Conservation (phyloP, 2,888 invertebrate species). For the Oscheius sp. region DNA sequence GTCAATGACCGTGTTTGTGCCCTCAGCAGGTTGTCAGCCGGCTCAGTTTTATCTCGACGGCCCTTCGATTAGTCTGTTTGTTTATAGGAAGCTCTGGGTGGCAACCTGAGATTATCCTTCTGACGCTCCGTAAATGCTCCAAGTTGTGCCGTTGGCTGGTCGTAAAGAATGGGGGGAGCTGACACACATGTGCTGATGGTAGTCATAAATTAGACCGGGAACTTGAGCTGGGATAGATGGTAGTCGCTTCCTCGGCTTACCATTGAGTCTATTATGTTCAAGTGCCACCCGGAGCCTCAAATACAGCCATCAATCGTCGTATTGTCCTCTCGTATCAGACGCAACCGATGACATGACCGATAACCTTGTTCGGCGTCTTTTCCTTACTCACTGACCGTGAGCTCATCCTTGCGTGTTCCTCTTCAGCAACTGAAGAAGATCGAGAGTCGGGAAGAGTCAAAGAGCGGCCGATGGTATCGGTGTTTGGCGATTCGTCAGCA, state of each 20-base stretch:
- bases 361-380: conserved; percentile 31
- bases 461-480: conserved; percentile 27
- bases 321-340: conserved; percentile 23
- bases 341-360: conserved; percentile 25
- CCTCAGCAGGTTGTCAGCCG: conserved; percentile 29
- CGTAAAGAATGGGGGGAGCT: not conserved
- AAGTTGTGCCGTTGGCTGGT: not conserved
- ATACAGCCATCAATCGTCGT: conserved; percentile 20
- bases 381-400: conserved; percentile 30
- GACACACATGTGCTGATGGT: conserved; percentile 5
- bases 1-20: conserved; percentile 5
- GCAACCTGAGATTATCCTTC: conserved; percentile 8
- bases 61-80: conserved; percentile 9
- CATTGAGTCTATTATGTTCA: too few relatives aligned
- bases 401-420: conserved; percentile 13
- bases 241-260: not conserved
- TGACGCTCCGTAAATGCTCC: not conserved
- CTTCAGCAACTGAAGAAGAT: not conserved
- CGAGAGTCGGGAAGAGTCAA: conserved; percentile 23
- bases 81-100: conserved; percentile 10
- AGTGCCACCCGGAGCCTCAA: not conserved
- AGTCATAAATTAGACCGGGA: conserved; percentile 4
- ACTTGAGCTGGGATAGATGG: not conserved
- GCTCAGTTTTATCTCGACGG: conserved; percentile 17
- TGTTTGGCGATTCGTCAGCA: conserved; percentile 31